These are phyloP conservation scores for Drosophila dives DNA, from an alignment of 2,888 invertebrate species.

Conservation along the genomic window DNA sequence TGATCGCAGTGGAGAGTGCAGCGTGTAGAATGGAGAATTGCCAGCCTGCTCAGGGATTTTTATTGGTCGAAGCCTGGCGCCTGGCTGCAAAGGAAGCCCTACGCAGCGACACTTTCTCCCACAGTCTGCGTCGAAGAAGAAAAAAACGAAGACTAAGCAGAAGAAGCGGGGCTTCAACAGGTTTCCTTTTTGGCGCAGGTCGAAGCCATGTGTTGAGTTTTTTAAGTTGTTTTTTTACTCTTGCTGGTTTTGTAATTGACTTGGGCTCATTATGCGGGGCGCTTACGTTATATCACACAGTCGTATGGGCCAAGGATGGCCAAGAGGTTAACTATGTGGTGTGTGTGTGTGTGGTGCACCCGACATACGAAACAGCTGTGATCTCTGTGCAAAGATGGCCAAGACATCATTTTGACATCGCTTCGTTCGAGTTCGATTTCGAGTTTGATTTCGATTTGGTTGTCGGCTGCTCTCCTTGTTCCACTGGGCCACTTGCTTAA, in stretches of 20 bases:
- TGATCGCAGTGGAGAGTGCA: constrained; percentile 10
- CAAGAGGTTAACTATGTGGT: constrained; percentile 14
- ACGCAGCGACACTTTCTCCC: constrained; percentile 68
- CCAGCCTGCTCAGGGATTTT: constrained; percentile 14
- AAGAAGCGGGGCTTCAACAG: constrained; percentile 56
- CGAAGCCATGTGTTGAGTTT: constrained; percentile 61
- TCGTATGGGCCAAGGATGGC: constrained; percentile 59
- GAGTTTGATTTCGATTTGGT: constrained; percentile 4
- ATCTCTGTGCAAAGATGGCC: background rate
- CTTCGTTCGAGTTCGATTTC: constrained; percentile 5
- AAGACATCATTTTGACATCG: background rate
- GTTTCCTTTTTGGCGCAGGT: constrained; percentile 45
- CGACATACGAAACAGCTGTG: constrained; percentile 31
- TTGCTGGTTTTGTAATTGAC: constrained; percentile 61
- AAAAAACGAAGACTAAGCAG: background rate
- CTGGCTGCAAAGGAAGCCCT: constrained; percentile 57
- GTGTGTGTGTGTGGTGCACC: constrained; percentile 18
- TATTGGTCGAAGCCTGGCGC: constrained; percentile 51
- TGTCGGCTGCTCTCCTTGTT: constrained; percentile 42
- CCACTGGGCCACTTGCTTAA: constrained; percentile 71
- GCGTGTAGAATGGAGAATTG: background rate
- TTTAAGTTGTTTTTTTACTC: background rate
- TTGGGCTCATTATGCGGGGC: constrained; percentile 66
- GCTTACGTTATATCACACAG: constrained; percentile 73
- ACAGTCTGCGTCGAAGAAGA: constrained; percentile 2